Conservation (phyloP, 2,797 vertebrate species). For the Gallirallus australis region DNA sequence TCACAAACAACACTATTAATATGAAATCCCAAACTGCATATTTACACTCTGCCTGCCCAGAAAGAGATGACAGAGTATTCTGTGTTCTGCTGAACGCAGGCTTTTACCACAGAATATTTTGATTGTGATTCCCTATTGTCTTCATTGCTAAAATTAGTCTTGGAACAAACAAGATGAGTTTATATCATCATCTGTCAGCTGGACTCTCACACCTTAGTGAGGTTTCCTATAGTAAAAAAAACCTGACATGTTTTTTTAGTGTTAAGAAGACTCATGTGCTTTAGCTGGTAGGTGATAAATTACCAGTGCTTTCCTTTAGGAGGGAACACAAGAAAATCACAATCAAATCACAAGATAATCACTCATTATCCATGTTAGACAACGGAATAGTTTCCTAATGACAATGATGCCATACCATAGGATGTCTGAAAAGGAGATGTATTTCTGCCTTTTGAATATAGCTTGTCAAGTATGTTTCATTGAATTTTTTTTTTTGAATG, state of each 20-base stretch:
- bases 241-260: rapidly evolving
- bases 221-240: not conserved
- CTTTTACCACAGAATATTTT: not conserved
- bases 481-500: not conserved
- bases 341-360: not conserved
- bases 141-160: not conserved
- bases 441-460: not conserved
- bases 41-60: not conserved
- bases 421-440: not conserved
- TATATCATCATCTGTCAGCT: not conserved
- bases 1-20: rapidly evolving
- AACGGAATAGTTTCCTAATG: not conserved
- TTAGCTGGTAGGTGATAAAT: not conserved
- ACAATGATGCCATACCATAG: not conserved
- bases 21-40: too few relatives aligned
- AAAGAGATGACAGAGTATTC: not conserved
- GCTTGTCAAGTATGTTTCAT: not conserved
- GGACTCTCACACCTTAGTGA: not conserved
- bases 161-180: not conserved
- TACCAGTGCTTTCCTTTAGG: not conserved
- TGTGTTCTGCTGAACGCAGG: not conserved
- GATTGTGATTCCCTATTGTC: not conserved
- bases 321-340: not conserved
- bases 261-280: not conserved
- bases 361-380: not conserved